phyloP scores from a whole-genome alignment of 2,888 invertebrate genomes.

The Blomia tropicalis region DNA sequence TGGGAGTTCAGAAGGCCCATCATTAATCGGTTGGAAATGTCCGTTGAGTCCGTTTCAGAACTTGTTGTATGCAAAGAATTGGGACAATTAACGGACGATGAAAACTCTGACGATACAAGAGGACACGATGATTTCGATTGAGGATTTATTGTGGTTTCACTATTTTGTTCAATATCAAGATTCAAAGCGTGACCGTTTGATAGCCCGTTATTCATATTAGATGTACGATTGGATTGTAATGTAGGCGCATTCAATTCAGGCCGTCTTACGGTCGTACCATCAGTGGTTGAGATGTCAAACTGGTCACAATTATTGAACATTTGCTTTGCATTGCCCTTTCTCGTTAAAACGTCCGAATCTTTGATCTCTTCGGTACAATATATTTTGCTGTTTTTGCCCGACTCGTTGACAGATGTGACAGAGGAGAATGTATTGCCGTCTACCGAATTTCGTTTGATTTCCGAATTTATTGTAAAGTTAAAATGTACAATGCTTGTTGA shows the following conservation, averaged over 20 bases:
- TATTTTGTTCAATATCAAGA: neutral
- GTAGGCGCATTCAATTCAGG: neutral
- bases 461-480: conserved; percentile 14
- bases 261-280: neutral
- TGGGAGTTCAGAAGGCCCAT: conserved; percentile 15
- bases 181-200: conserved; percentile 20
- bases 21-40: neutral
- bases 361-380: neutral
- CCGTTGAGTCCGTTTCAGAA: neutral
- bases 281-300: neutral
- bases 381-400: neutral
- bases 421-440: neutral
- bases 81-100: neutral
- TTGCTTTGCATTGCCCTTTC: neutral
- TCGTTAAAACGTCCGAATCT: neutral
- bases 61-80: neutral
- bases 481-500: conserved; percentile 17
- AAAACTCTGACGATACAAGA: neutral
- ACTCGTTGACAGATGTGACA: neutral
- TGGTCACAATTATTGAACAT: neutral
- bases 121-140: neutral
- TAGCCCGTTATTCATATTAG: conserved; percentile 24
- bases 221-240: neutral
- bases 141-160: neutral
- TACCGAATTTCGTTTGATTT: neutral